Percentiles rank a stretch among this genome's conserved stretches.
Conservation (phyloP, 2,113 vertebrate genomes). For the Anoplopoma fimbria region DNA sequence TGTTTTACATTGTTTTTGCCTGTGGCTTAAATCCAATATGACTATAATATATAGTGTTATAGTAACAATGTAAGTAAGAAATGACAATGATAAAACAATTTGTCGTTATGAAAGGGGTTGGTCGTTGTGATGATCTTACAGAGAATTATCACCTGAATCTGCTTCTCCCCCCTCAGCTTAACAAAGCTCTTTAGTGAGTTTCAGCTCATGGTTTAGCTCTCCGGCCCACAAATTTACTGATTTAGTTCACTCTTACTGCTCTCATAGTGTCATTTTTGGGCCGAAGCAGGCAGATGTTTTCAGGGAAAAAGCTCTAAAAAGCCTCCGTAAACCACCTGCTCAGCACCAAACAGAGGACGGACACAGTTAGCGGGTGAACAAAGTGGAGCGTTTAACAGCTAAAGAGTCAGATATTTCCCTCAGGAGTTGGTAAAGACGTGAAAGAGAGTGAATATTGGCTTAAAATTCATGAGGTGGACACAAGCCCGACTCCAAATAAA, state of each 20-base stretch:
- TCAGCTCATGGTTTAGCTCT: neutral
- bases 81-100: neutral
- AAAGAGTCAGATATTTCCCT: neutral
- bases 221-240: neutral
- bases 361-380: neutral
- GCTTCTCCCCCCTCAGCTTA: too few species aligned
- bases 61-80: neutral
- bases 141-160: too few species aligned
- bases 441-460: neutral
- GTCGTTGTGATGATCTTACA: neutral
- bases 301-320: neutral
- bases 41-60: neutral
- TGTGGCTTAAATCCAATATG: neutral
- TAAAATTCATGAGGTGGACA: neutral
- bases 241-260: neutral
- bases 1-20: neutral
- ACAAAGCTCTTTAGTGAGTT: neutral
- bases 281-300: neutral
- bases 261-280: neutral
- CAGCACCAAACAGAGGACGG: neutral
- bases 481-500: neutral
- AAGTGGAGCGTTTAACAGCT: neutral
- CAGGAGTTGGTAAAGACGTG: neutral
- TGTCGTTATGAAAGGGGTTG: too few species aligned
- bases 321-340: neutral